A percentile compares a stretch with the other conserved stretches of the same genome.
phyloP scores from a whole-genome alignment of 1,140 invertebrate species.

The Bombus sylvicola region DNA sequence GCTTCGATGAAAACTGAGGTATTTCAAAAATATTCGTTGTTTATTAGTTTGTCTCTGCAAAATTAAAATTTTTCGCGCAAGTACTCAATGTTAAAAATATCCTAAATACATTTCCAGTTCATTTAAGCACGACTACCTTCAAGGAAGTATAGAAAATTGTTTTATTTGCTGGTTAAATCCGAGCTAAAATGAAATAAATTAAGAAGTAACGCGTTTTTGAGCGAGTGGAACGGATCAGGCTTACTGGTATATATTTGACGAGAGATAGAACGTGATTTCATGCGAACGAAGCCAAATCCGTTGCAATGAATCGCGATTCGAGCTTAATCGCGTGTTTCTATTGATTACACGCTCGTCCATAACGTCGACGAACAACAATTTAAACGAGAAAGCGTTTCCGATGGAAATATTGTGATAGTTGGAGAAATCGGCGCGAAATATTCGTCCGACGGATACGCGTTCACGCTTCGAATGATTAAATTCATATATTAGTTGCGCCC shows the following conservation, averaged over 20 bases:
- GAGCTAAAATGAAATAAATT: not conserved
- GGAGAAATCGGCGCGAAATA: not conserved
- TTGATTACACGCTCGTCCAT: slow-evolving; percentile 14
- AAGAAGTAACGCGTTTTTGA: not conserved
- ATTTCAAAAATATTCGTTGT: not conserved
- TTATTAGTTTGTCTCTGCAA: too few species aligned
- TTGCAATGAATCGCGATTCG: slow-evolving; percentile 28
- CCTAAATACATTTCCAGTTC: not conserved
- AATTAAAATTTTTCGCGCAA: too few species aligned
- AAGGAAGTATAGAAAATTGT: not conserved
- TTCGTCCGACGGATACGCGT: too few species aligned
- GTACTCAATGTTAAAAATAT: not conserved
- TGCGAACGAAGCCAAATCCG: slow-evolving; percentile 3
- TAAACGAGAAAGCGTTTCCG: too few species aligned
- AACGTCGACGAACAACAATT: not conserved
- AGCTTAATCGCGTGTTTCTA: slow-evolving; percentile 40
- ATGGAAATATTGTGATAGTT: not conserved
- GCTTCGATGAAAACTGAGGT: not conserved
- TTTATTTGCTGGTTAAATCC: too few species aligned
- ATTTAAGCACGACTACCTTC: too few species aligned
- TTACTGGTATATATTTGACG: not conserved
- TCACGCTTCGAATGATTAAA: not conserved
- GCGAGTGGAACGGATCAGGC: not conserved
- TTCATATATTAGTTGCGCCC: not conserved
- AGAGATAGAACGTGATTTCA: slow-evolving; percentile 13